Percentiles rank a stretch among this genome's conserved stretches.
Evolutionary conservation across 2,113 vertebrate species (phyloP).

Genomic region (Acrocephalus kingi): DNA sequence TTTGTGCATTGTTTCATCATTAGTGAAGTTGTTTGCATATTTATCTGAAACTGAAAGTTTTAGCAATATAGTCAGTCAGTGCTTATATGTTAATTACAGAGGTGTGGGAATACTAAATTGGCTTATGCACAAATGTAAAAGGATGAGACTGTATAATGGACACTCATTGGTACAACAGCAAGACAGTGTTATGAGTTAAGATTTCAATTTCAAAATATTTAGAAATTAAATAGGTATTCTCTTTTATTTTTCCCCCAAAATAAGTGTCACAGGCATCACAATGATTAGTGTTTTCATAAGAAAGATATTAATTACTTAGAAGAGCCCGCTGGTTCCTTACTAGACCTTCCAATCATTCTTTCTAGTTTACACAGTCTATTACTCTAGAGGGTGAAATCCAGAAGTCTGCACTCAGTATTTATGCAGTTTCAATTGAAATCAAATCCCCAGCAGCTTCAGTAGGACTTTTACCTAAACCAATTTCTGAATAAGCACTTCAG

Average conservation of each 20-base stretch:
- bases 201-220: conserved; percentile 54
- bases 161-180: neutral
- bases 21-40: neutral
- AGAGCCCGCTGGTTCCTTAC: neutral
- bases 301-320: conserved; percentile 43
- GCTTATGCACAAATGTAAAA: neutral
- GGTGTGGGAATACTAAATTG: neutral
- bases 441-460: conserved; percentile 20
- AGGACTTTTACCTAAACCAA: conserved; percentile 42
- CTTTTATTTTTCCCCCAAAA: conserved; percentile 9
- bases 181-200: conserved; percentile 20
- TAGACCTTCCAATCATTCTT: neutral
- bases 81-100: neutral
- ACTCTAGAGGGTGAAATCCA: neutral
- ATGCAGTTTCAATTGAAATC: neutral
- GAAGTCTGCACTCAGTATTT: neutral
- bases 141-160: neutral
- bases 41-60: neutral
- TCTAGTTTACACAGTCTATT: conserved; percentile 1
- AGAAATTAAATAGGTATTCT: neutral
- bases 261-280: conserved; percentile 10
- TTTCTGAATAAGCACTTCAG: conserved; percentile 44
- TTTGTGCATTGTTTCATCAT: neutral
- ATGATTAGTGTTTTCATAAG: conserved; percentile 14
- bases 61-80: neutral